A percentile compares a stretch with the other conserved stretches of the same genome.
These are phyloP conservation scores for Drosophila melanosoma DNA, from an alignment of 2,888 invertebrate species.

Conservation along the genomic window DNA sequence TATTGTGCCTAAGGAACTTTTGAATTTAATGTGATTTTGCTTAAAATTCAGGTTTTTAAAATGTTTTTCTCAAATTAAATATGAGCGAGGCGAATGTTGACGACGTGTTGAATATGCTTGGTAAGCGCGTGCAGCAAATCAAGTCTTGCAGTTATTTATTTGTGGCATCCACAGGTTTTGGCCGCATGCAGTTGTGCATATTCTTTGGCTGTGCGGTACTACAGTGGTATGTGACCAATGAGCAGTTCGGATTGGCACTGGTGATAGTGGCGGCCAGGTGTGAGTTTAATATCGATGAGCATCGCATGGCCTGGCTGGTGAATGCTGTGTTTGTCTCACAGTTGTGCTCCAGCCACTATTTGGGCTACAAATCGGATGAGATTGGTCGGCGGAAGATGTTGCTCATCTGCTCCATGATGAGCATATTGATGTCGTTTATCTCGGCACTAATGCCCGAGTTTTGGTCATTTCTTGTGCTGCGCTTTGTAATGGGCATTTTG, in stretches of 20 bases:
- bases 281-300: slow-evolving; percentile 30
- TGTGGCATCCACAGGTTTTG: slow-evolving; percentile 36
- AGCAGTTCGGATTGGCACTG: slow-evolving; percentile 36
- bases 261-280: slow-evolving; percentile 31
- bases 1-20: not conserved
- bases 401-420: slow-evolving; percentile 5
- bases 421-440: slow-evolving; percentile 21
- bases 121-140: slow-evolving; percentile 31
- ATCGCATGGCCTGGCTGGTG: slow-evolving; percentile 41
- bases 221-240: slow-evolving; percentile 42
- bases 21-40: not conserved
- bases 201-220: slow-evolving; percentile 16
- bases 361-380: slow-evolving; percentile 46
- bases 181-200: slow-evolving; percentile 37
- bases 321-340: slow-evolving; percentile 22
- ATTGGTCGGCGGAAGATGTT: slow-evolving; percentile 39
- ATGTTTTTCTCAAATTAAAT: not conserved
- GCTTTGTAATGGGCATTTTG: slow-evolving; percentile 32
- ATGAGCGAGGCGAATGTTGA: slow-evolving; percentile 42
- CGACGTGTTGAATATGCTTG: slow-evolving; percentile 36
- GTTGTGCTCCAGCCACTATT: slow-evolving; percentile 21
- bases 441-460: slow-evolving; percentile 48
- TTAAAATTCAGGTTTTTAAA: not conserved
- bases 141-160: not conserved
- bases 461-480: slow-evolving; percentile 38